Base-by-base conservation (phyloP, 1,140 invertebrate genomes). In the Caenorhabditis remanei region DNA sequence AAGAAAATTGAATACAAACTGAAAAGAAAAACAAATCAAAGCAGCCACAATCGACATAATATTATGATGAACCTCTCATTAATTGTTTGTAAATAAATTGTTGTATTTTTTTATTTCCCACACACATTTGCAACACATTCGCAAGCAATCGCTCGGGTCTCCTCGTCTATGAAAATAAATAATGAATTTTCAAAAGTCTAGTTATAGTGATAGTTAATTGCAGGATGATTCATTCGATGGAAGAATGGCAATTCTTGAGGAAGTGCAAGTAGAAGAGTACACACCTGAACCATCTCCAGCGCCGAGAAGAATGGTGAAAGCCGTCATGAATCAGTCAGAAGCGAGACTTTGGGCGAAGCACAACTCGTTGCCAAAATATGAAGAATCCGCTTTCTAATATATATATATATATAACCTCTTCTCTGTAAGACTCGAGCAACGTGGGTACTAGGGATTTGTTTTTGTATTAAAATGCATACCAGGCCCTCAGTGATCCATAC, bases 231-330 rank as follows among this genome's bases (percentile, higher is more conserved):
- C 84, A 71, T 61, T 61, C 21, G 61, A 67, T 41, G 61, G 50
- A 3, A 53, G 71, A 79, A 79, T 79, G 71, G 71, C 46, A 24
- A 79, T 79, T 50, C 71, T 79, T 14, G 71, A 79, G 24, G 71
- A 79, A 79, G 71, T 24, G 2, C 71, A 79, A 50, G 71, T 79
- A 0, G 71, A 79, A 24, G 71, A 79, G n/a, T 79, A 79, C 14
- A 79, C 71, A 21, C 71, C 71, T 7, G 71, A 79, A 79, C 71
- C 71, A 24, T 79, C 71, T 79, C 71, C 71, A 24, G 71, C 71
- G 11, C 71, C 71, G 4, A 79, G 71, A 50, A 79, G 71, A 79
- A 79, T 53, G n/a, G 5, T 79, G 8, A 79, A 79, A 14, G 24
- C 43, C 21, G n/a, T 46, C 24, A n/a, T 48, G 11, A n/a, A 79